Percentiles rank a stretch among this genome's conserved stretches.
These are phyloP conservation scores for Distichodus sexfasciatus DNA, from an alignment of 2,797 vertebrate species.

Conservation along the genomic window DNA sequence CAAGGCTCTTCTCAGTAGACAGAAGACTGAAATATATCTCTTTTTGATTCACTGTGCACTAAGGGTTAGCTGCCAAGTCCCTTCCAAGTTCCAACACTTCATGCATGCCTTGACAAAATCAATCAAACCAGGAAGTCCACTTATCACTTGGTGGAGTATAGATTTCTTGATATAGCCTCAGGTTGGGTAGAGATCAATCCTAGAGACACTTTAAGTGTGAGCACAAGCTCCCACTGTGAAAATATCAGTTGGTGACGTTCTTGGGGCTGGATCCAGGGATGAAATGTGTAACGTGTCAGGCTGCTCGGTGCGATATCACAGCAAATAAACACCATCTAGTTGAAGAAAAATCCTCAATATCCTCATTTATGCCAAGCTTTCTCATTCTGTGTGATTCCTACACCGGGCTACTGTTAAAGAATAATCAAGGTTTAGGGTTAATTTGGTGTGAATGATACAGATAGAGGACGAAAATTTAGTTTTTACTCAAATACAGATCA, in stretches of 20 bases:
- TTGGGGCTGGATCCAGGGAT: background rate
- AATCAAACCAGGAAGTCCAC: constrained; percentile 53
- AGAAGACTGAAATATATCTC: constrained; percentile 7
- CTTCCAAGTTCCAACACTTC: background rate
- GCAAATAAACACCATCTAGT: constrained; percentile 49
- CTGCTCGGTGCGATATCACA: constrained; percentile 50
- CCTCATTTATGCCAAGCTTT: constrained; percentile 22
- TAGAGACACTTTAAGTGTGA: background rate
- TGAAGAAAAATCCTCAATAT: constrained; percentile 38
- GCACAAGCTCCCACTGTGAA: background rate
- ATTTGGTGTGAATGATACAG: too few species aligned
- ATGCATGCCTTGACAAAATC: constrained; percentile 37
- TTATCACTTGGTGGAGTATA: constrained; percentile 49
- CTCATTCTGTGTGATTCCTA: background rate
- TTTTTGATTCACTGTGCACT: background rate
- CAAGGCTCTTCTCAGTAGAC: too few species aligned
- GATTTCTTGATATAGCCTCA: constrained; percentile 48
- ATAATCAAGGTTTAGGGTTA: constrained; percentile 20
- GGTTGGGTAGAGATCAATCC: constrained; percentile 50
- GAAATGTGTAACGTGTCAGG: constrained; percentile 50
- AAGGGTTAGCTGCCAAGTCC: constrained; percentile 6
- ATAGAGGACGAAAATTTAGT: too few species aligned
- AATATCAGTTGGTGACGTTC: background rate
- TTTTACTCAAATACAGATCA: too few species aligned
- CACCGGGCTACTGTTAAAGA: background rate